Evolutionary conservation across 2,797 vertebrate species (phyloP).

Genomic region (Anguilla anguilla): DNA sequence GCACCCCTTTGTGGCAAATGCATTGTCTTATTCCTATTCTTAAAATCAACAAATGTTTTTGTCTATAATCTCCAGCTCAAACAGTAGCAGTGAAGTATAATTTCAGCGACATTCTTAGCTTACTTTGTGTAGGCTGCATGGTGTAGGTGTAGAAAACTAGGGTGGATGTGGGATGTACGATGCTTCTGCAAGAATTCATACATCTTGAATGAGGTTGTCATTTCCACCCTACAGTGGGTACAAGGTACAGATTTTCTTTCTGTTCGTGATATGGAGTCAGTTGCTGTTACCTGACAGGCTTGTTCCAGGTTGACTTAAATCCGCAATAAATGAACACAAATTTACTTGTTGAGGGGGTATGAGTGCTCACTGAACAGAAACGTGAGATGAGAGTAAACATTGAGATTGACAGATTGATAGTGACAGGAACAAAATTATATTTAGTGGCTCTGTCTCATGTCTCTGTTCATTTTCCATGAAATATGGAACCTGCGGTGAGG

Average conservation of each 20-base stretch:
- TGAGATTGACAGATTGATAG: slow-evolving; percentile 25
- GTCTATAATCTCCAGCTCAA: background rate
- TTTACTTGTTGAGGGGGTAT: background rate
- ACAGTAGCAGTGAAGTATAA: background rate
- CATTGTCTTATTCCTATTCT: background rate
- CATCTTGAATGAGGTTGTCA: background rate
- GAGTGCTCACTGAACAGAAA: slow-evolving; percentile 18
- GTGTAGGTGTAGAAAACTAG: background rate
- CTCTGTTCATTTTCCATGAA: background rate
- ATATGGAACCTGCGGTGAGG: background rate
- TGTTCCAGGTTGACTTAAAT: slow-evolving; percentile 12
- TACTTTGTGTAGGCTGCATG: background rate
- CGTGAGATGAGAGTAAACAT: slow-evolving; percentile 17
- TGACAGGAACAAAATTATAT: slow-evolving; percentile 27
- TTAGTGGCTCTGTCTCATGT: slow-evolving; percentile 1
- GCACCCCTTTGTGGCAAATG: background rate
- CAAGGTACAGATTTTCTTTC: background rate
- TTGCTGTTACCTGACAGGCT: background rate
- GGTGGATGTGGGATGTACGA: background rate
- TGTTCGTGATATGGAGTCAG: background rate
- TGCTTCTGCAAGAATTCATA: background rate
- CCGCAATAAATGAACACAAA: slow-evolving; percentile 19
- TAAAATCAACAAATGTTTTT: background rate
- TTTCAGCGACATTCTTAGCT: background rate
- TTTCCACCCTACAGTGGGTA: background rate